Base-by-base conservation (phyloP, 2,113 vertebrate species). In the Herpetotheres cachinnans region DNA sequence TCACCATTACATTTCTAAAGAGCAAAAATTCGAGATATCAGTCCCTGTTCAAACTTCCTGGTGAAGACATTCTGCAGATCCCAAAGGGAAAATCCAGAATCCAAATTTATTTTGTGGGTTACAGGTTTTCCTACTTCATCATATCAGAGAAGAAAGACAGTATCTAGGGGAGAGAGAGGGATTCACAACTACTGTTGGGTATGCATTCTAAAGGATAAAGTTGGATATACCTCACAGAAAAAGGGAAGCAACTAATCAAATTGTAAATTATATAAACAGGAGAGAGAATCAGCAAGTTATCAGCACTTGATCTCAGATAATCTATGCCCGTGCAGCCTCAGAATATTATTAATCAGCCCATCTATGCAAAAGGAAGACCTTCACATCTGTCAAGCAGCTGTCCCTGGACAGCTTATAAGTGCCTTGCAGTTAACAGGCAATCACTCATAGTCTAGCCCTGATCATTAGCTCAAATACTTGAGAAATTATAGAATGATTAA, bases 401-500 rank as follows among this genome's bases (percentile, higher is more conserved):
- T 89, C 84, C 52, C 91, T 90, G 86, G 73, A 81, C 72, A 92
- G 32, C 14, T 82, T 91, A 5, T 65, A 96, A 96, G 55, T 94
- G 77, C 73, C 47, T 92, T 90, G 70, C 44, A 72, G 82, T 93
- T 96, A 97, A 59, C 44, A 78, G n/a, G 50, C 82, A 95, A 95
- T 97, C 72, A 72, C 47, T 95, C 77, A 80, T 44, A 82, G 36
- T 59, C 58, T 90, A 82, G 49, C 55, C 77, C 59, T 82, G 74
- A 96, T 92, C 86, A 78, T 96, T 95, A 88, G 77, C 84, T 70
- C 63, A 94, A 95, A 90, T 90, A 76, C 58, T 83, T 86, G 30
- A 73, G 63, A 95, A 96, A 93, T 84, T 73, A 76, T 32, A 84
- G 30, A 91, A 82, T 87, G 32, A 91, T 93, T 94, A 91, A 92